Conservation (phyloP, 2,797 vertebrate species). For the Trachops cirrhosus region DNA sequence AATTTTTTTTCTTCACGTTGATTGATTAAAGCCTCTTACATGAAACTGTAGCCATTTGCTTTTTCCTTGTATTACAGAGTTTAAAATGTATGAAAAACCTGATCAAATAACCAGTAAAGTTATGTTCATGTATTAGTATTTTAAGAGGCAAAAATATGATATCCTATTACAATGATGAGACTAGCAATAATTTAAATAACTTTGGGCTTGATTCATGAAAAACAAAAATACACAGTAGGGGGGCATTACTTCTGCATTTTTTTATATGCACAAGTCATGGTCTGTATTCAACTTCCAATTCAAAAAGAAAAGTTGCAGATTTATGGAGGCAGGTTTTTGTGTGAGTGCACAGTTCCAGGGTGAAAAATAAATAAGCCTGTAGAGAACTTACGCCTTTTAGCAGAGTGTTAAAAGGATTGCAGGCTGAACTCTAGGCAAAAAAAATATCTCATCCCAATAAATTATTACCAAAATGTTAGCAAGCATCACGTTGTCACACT, state of each 20-base stretch:
- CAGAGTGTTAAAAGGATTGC: slow-evolving; percentile 56
- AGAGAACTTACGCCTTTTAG: slow-evolving; percentile 26
- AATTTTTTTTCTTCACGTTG: background rate
- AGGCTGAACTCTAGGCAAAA: slow-evolving; percentile 64
- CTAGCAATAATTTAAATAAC: slow-evolving; percentile 81
- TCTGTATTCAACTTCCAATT: slow-evolving; percentile 75
- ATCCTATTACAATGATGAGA: slow-evolving; percentile 76
- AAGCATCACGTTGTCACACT: slow-evolving; percentile 30
- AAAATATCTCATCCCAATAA: slow-evolving; percentile 64
- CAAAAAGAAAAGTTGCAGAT: slow-evolving; percentile 79
- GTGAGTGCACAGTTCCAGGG: slow-evolving; percentile 66
- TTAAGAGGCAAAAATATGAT: slow-evolving; percentile 67
- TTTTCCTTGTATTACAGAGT: slow-evolving; percentile 61
- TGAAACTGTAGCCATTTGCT: slow-evolving; percentile 40
- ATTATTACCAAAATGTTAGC: slow-evolving; percentile 66
- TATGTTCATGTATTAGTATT: slow-evolving; percentile 52
- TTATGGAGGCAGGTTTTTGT: slow-evolving; percentile 77
- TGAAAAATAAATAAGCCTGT: slow-evolving; percentile 70
- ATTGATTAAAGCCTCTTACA: slow-evolving; percentile 38
- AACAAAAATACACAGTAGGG: slow-evolving; percentile 73
- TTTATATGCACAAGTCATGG: slow-evolving; percentile 77
- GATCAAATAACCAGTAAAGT: slow-evolving; percentile 66
- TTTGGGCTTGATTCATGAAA: slow-evolving; percentile 75
- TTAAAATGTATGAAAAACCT: slow-evolving; percentile 59
- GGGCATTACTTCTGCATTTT: slow-evolving; percentile 77